These are phyloP conservation scores for Actinia equina DNA, from an alignment of 64 coral and sea anemone species.

Conservation along the genomic window DNA sequence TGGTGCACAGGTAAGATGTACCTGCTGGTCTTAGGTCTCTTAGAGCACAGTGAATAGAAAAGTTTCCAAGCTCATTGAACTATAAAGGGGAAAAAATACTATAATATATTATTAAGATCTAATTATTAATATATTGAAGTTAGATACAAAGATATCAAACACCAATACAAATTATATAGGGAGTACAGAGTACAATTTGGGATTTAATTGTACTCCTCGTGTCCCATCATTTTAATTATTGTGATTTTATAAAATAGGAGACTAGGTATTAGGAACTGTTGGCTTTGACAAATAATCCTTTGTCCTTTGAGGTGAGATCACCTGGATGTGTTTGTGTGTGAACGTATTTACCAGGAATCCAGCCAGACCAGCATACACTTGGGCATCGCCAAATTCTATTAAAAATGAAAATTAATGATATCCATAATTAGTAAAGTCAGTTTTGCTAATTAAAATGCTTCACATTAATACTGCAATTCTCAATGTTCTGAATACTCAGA, in stretches of 20 bases:
- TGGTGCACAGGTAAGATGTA: no score
- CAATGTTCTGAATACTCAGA: no score
- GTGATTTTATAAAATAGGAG: no score
- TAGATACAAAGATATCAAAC: background rate
- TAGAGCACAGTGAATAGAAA: conserved; percentile 47
- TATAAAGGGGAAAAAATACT: conserved; percentile 16
- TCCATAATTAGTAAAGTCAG: background rate
- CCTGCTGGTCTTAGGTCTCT: conserved; percentile 65
- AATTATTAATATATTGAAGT: background rate
- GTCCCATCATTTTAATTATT: no score
- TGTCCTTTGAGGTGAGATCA: no score
- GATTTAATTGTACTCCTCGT: no score
- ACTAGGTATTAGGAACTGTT: no score
- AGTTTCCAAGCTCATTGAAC: conserved; percentile 65
- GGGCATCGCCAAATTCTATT: conserved; percentile 52
- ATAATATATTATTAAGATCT: background rate
- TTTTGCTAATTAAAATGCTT: no score
- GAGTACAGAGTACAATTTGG: no score
- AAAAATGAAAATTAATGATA: background rate
- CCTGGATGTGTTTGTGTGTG: no score
- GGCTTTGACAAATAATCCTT: no score
- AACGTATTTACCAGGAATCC: conserved; percentile 67
- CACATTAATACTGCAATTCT: no score
- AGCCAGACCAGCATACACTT: conserved; percentile 48
- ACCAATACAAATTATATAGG: background rate